Conservation (phyloP, 2,888 invertebrate species). For the Eupeodes luniger region DNA sequence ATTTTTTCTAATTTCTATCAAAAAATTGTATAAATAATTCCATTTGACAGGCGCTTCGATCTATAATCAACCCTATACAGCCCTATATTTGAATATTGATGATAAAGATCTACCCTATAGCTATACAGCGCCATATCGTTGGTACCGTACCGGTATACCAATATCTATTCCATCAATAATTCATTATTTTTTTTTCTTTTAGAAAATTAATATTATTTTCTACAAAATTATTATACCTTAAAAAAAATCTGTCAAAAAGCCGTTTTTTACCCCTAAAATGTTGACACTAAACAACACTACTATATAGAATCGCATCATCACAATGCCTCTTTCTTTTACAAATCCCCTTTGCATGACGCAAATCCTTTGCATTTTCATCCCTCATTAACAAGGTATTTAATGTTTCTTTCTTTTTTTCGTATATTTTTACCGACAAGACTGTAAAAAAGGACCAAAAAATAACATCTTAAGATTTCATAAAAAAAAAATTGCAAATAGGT, state of each 20-base stretch:
- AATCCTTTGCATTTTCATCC: conserved; percentile 74
- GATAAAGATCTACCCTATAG: conserved; percentile 67
- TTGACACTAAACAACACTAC: conserved; percentile 42
- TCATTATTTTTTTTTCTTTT: conserved; percentile 55
- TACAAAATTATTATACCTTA: conserved; percentile 23
- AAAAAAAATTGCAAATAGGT: conserved; percentile 57
- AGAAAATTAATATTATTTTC: conserved; percentile 33
- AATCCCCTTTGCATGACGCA: conserved; percentile 62
- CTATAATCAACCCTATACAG: conserved; percentile 42
- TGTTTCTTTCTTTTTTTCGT: conserved; percentile 24
- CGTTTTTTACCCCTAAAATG: conserved; percentile 60
- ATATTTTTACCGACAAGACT: conserved; percentile 21
- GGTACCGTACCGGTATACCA: no score
- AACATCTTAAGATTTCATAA: conserved; percentile 52
- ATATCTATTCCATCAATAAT: conserved; percentile 36
- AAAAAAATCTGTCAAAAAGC: conserved; percentile 31
- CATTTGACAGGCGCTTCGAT: conserved; percentile 27
- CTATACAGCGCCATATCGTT: background rate
- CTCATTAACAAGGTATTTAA: conserved; percentile 72
- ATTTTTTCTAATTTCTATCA: conserved; percentile 2
- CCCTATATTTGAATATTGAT: conserved; percentile 68
- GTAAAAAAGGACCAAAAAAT: conserved; percentile 48
- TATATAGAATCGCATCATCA: conserved; percentile 14
- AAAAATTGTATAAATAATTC: conserved; percentile 20
- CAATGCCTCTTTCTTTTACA: conserved; percentile 39